phyloP scores from a whole-genome alignment of 1,140 invertebrate genomes.

The Branchinecta lynchi region DNA sequence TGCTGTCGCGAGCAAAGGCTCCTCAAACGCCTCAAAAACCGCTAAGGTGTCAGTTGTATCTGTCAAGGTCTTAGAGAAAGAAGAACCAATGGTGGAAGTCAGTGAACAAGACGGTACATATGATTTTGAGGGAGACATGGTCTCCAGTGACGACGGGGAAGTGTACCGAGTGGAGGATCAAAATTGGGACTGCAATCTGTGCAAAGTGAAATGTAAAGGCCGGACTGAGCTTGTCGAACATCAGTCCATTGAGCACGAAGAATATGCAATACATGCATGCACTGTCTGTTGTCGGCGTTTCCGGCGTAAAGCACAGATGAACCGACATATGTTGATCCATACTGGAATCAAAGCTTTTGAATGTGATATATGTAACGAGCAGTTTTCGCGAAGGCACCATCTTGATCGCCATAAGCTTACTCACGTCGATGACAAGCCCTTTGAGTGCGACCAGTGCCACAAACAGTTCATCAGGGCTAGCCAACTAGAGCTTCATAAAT shows the following conservation, averaged over 20 bases:
- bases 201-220: not conserved
- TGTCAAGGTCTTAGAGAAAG: not conserved
- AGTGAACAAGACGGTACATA: not conserved
- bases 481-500: not conserved
- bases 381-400: not conserved
- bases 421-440: constrained; percentile 31
- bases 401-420: not conserved
- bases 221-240: not conserved
- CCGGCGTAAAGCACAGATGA: not conserved
- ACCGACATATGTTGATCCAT: not conserved
- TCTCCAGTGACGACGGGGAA: not conserved
- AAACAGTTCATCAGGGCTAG: not conserved
- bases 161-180: not conserved
- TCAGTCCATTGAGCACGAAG: not conserved
- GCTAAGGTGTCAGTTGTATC: no score
- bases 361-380: not conserved
- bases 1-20: no score
- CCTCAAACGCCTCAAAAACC: no score
- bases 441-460: constrained; percentile 28
- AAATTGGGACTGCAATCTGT: not conserved
- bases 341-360: not conserved
- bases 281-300: not conserved
- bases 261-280: not conserved
- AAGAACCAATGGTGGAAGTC: not conserved
- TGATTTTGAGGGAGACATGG: not conserved